Evolutionary conservation across 2,797 vertebrate species (phyloP).

Genomic region (Geotrypetes seraphini): DNA sequence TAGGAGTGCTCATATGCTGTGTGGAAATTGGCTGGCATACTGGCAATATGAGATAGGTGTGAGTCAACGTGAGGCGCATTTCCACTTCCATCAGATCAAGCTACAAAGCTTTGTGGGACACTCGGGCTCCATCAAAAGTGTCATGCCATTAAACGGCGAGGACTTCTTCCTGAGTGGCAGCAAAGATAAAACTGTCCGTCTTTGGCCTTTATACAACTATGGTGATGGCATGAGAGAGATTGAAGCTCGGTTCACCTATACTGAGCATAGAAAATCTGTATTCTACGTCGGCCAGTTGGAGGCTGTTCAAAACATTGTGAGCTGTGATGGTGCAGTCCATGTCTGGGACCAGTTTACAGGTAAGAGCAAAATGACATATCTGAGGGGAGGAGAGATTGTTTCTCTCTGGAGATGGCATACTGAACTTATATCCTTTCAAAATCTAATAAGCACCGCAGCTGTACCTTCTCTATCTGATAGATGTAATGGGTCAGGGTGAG

Average conservation of each 20-base stretch:
- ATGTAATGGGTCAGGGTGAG: too few relatives aligned
- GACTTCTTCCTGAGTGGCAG: slow-evolving; percentile 94
- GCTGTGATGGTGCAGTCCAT: slow-evolving; percentile 91
- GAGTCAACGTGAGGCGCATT: slow-evolving; percentile 86
- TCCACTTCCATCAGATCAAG: slow-evolving; percentile 96
- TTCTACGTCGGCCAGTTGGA: slow-evolving; percentile 89
- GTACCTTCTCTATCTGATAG: too few relatives aligned
- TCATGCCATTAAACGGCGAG: slow-evolving; percentile 77
- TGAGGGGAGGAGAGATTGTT: too few relatives aligned
- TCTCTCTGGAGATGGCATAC: not conserved
- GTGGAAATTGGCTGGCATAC: slow-evolving; percentile 96
- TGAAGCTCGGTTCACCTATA: slow-evolving; percentile 69
- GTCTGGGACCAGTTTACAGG: slow-evolving; percentile 95
- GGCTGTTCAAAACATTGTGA: slow-evolving; percentile 82
- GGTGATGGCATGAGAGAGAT: slow-evolving; percentile 84
- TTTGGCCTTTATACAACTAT: slow-evolving; percentile 90
- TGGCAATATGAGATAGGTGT: slow-evolving; percentile 97
- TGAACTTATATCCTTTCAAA: not conserved
- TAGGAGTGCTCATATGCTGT: slow-evolving; percentile 73
- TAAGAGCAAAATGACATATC: slow-evolving; percentile 25
- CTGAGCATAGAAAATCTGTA: slow-evolving; percentile 82
- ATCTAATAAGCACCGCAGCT: too few relatives aligned
- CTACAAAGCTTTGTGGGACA: slow-evolving; percentile 91
- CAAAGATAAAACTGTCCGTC: slow-evolving; percentile 88
- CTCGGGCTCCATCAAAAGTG: slow-evolving; percentile 75